Conservation (phyloP, 2,797 vertebrate genomes). For the Xyrichtys novacula region DNA sequence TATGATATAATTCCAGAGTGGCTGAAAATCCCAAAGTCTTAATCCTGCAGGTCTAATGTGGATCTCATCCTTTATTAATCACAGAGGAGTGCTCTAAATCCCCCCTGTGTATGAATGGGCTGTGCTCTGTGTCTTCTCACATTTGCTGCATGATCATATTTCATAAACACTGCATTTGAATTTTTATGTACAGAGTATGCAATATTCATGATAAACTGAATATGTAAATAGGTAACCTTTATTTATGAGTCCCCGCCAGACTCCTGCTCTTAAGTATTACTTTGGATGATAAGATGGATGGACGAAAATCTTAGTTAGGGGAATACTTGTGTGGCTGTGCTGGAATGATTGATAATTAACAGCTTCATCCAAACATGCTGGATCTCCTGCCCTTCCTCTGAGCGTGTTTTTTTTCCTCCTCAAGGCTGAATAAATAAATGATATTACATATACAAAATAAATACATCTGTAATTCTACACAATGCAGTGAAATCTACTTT, state of each 20-base stretch:
- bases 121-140: constrained; percentile 82
- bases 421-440: constrained; percentile 47
- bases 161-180: constrained; percentile 88
- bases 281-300: constrained; percentile 84
- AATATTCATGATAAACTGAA: constrained; percentile 89
- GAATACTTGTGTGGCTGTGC: constrained; percentile 66
- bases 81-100: constrained; percentile 73
- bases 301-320: constrained; percentile 82
- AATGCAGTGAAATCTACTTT: constrained; percentile 44
- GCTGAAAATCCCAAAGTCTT: constrained; percentile 38
- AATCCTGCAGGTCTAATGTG: constrained; percentile 74
- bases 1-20: constrained; percentile 30
- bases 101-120: constrained; percentile 75
- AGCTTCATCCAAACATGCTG: constrained; percentile 75
- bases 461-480: constrained; percentile 42
- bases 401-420: not conserved
- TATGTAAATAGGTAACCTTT: constrained; percentile 88
- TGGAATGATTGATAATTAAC: constrained; percentile 85
- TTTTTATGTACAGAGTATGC: constrained; percentile 88
- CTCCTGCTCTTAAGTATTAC: constrained; percentile 84
- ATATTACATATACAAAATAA: not conserved
- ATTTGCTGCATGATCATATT: constrained; percentile 87
- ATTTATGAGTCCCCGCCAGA: constrained; percentile 85
- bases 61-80: constrained; percentile 82
- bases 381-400: constrained; percentile 53